Conservation (phyloP, 2,797 vertebrate genomes). For the Numenius phaeopus region DNA sequence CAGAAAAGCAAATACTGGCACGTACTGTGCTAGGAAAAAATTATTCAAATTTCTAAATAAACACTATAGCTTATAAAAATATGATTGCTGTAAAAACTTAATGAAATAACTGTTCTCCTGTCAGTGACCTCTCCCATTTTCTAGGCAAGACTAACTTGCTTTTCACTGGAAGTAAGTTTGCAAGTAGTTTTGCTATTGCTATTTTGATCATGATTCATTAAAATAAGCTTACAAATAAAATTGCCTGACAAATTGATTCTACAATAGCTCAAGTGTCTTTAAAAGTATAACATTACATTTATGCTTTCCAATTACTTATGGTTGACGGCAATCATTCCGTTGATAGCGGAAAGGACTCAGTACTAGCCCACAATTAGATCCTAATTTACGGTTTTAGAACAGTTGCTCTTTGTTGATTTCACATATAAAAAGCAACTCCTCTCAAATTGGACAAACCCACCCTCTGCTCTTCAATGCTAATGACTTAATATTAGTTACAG, state of each 20-base stretch:
- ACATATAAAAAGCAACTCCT: background rate
- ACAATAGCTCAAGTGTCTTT: background rate
- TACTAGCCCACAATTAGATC: background rate
- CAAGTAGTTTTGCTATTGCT: background rate
- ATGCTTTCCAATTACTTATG: background rate
- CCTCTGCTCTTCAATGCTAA: background rate
- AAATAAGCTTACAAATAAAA: constrained; percentile 10
- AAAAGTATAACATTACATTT: background rate
- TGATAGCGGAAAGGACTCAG: background rate
- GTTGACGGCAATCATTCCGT: background rate
- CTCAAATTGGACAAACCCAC: background rate
- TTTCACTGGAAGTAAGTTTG: background rate
- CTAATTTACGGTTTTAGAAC: background rate
- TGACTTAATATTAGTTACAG: background rate
- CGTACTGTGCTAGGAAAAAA: background rate
- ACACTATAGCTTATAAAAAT: background rate
- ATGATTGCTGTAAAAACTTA: background rate
- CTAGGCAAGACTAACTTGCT: background rate
- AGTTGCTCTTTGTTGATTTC: background rate
- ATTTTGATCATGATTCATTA: background rate
- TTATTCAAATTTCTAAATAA: background rate
- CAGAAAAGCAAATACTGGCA: background rate
- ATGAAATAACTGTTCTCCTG: background rate
- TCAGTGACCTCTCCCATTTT: background rate
- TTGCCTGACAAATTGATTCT: background rate